phyloP scores from a whole-genome alignment of 2,113 vertebrate species.

The Psammodynastes pulverulentus region DNA sequence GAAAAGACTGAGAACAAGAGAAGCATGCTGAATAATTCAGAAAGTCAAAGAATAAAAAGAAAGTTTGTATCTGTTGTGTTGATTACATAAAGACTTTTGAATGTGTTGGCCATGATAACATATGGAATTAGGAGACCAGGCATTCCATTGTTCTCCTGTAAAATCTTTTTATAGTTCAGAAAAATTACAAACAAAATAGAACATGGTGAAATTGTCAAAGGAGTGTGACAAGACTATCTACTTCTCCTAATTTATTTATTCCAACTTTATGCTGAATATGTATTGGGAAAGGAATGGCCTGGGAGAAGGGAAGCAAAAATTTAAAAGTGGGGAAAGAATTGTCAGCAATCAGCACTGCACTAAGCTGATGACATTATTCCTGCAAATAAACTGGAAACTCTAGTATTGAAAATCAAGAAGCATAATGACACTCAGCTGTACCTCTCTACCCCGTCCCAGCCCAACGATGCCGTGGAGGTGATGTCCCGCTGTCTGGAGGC shows the following conservation, averaged over 20 bases:
- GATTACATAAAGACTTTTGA: not conserved
- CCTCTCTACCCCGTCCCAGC: no score
- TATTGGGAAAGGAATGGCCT: not conserved
- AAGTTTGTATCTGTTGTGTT: not conserved
- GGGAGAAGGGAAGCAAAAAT: not conserved
- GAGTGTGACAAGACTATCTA: not conserved
- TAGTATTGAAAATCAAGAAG: not conserved
- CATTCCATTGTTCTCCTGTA: not conserved
- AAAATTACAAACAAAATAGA: not conserved
- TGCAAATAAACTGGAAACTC: not conserved
- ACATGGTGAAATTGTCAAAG: not conserved
- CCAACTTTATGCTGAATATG: not conserved
- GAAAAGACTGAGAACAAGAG: not conserved
- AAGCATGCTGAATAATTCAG: not conserved
- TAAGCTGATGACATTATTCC: not conserved
- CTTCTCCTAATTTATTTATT: not conserved
- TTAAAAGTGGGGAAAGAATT: not conserved
- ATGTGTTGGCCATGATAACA: not conserved
- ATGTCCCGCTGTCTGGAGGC: no score
- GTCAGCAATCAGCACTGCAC: not conserved
- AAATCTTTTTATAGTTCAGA: not conserved
- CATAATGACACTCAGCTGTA: no score
- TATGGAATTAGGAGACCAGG: not conserved
- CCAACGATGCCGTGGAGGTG: no score
- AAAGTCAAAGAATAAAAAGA: not conserved